Evolutionary conservation across 2,888 invertebrate species (phyloP), one percentile per base, ranked within the genome.

Genomic region (Uropetala carovei): DNA sequence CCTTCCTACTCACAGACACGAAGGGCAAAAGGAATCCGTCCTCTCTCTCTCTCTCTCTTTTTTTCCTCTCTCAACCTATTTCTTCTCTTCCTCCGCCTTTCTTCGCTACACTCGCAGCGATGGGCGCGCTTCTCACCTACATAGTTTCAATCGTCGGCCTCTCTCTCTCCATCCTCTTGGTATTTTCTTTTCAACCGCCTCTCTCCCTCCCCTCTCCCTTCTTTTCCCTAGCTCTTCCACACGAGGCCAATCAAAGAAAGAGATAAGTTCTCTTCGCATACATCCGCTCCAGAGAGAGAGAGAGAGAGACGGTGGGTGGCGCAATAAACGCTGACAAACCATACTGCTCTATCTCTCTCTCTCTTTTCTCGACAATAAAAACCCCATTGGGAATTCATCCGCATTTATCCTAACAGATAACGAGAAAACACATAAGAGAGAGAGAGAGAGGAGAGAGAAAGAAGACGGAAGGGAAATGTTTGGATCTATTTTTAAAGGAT

Each of bases 401-500:
- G 22, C 22, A 75, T 75, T 75, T 75, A 75, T 75, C 75, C 75
- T 4, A 43, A 27, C 27, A 11, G 75, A 75, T 75, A 75, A 43
- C 43, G 43, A 43, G 43, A 43, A 43, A 43, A 75, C 75, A 75
- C 75, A 75, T 27, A 11, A 0, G 64, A 64, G n/a, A 27, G 75
- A n/a, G 75, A 27, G 10, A 27, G 13, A 75, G 75, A n/a, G 75
- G n/a, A n/a, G n/a, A n/a, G 75, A n/a, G 75, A 27, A 27, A 27
- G 13, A 75, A 68, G 68, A 68, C 68, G 75, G 75, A 75, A n/a
- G 68, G 22, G 68, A 68, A 75, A 75, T 27, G 22, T 75, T 75
- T 75, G 27, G 75, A 75, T 75, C 75, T 75, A 75, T 75, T 75
- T 75, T 75, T 75, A 75, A 5, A 27, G 75, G 22, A 75, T 27